phyloP scores from a whole-genome alignment of 2,113 vertebrate species.

The Gadus macrocephalus region DNA sequence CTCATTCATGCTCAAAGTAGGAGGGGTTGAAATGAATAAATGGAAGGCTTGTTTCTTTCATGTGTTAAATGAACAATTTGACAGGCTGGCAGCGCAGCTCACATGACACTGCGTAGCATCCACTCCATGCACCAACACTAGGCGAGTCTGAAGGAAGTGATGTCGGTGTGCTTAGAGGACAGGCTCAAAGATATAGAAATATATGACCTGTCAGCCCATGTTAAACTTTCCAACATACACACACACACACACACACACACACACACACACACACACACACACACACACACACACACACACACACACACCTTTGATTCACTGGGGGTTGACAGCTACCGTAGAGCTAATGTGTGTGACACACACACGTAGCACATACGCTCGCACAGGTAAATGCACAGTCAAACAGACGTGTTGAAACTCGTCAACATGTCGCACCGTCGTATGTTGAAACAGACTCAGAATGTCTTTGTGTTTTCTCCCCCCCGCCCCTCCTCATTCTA shows the following conservation, averaged over 20 bases:
- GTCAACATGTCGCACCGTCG: background rate
- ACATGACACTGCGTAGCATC: constrained; percentile 23
- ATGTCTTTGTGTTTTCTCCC: too few species aligned
- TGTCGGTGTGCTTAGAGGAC: too few species aligned
- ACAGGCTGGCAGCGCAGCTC: constrained; percentile 27
- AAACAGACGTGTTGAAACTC: background rate
- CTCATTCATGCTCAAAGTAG: background rate
- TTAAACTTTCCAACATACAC: background rate
- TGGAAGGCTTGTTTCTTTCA: constrained; percentile 26
- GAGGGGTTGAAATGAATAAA: constrained; percentile 20
- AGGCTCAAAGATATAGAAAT: too few species aligned
- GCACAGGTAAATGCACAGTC: background rate
- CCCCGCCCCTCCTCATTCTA: too few species aligned
- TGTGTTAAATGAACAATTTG: constrained; percentile 46
- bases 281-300: constrained; percentile 2
- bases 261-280: constrained; percentile 6
- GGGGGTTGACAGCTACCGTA: too few species aligned
- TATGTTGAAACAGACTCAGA: too few species aligned
- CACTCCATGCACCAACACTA: background rate
- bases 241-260: background rate
- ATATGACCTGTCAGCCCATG: too few species aligned
- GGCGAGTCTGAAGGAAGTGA: too few species aligned
- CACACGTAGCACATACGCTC: background rate
- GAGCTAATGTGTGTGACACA: background rate
- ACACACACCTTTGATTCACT: background rate